Base-by-base conservation (phyloP, 92 coral and sea anemone species). In the Metridium senile region DNA sequence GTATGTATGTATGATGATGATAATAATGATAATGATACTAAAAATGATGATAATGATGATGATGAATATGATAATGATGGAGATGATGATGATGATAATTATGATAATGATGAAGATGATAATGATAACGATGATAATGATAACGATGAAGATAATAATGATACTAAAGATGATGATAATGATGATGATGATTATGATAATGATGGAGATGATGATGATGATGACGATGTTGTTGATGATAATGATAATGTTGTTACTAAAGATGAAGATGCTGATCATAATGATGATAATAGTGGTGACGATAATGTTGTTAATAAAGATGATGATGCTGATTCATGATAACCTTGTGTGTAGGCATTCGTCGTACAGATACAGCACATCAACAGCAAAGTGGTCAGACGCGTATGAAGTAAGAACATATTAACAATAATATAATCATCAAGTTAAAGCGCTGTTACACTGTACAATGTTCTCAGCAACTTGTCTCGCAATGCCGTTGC, bases 311-410 rank as follows among this genome's bases (percentile, higher is more conserved):
- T 4, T 13, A 39, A 4, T 39, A 39, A 39, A 4, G 8, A 39
- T 4, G 8, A n/a, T n/a, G n/a, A n/a, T n/a, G n/a, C n/a, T n/a
- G 13, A 13, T 39, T 13, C 13, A 4, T 39, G 49, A 4, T 6
- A 13, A 4, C 13, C 13, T 39, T 39, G 8, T 39, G 49, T 39
- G 9, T 65, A 88, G 92, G 49, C 85, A 88, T 29, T 2, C 19
- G 20, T 77, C 88, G 49, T 88, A 45, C 70, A 78, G 92, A 75
- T 57, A 77, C 33, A 66, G 82, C 30, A 53, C 78, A 45, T 88
- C 92, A 20, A 68, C 66, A 28, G 75, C 92, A 8, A 43, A 74
- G 28, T 88, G 92, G 92, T 79, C 92, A 11, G 65, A 47, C 0
- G 26, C 27, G 28, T 88, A 88, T 64, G 88, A 83, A 82, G 92